Base-by-base conservation (phyloP, 2,113 vertebrate species). In the Sphaerodactylus townsendi region DNA sequence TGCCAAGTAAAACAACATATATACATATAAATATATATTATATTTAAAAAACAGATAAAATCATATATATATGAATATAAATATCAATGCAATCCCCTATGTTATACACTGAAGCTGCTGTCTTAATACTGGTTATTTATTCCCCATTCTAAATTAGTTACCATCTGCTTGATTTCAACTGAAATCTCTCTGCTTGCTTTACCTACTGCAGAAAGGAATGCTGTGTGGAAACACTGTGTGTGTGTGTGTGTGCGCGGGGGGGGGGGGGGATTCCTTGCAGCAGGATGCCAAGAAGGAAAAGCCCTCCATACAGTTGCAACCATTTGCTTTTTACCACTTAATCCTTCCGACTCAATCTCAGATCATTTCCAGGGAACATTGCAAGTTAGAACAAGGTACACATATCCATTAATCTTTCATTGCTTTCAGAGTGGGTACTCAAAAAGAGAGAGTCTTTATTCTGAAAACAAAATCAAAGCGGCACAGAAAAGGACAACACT, bases 361-460 rank as follows among this genome's bases (percentile, higher is more conserved):
- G 91, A 83, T 94, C 84, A 91, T 88, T 95, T 94, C 92, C 94
- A 90, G 89, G 93, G 88, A 82, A 74, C 87, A 77, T 66, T 88
- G 71, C 88, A 93, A 95, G 93, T 95, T 93, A 90, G 23, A 94
- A 92, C 90, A 94, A 91, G 91, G 93, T 80, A 92, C 56, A 90
- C 71, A 86, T 80, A 87, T 90, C 90, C 82, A 91, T 92, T 92
- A 87, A 92, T 94, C 90, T 94, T 92, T 94, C 84, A 62, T 76
- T 82, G 86, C 73, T 89, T 37, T 62, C 23, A 33, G 84, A 88
- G 65, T 59, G 86, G 89, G 92, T 91, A 82, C 85, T 17, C 56
- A 2, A 85, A 87, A 85, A 78, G 77, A 39, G 44, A 90, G 23
- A 50, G 17, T 10, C 39, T 17, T 14, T 66, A 41, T 14, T 30